These are phyloP conservation scores for Lymantria monacha DNA, from an alignment of 2,888 invertebrate species.

Conservation along the genomic window DNA sequence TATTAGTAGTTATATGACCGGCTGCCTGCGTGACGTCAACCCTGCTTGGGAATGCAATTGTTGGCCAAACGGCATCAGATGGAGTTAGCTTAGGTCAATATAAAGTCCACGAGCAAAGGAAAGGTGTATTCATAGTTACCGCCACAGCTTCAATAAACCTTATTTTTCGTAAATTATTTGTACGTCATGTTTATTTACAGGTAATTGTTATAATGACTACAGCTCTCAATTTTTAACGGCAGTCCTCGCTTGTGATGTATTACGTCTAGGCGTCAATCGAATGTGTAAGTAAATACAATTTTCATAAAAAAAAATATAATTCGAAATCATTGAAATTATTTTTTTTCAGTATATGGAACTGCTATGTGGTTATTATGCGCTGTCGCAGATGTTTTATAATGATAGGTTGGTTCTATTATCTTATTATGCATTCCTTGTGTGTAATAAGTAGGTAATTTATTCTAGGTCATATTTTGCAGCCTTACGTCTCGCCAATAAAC, in stretches of 20 bases:
- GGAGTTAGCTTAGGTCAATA: no score
- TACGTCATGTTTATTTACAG: slow-evolving; percentile 40
- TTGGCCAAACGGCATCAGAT: no score
- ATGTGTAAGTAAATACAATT: slow-evolving; percentile 58
- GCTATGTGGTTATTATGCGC: slow-evolving; percentile 9
- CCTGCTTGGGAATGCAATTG: no score
- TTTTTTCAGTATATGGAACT: slow-evolving; percentile 5
- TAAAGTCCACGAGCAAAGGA: no score
- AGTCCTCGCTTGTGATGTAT: slow-evolving; percentile 66
- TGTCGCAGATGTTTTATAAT: slow-evolving; percentile 9
- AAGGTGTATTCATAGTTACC: no score
- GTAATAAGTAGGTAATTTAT: slow-evolving; percentile 46
- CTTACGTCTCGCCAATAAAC: slow-evolving; percentile 71
- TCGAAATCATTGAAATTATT: background rate
- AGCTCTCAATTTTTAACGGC: slow-evolving; percentile 68
- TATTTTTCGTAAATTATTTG: no score
- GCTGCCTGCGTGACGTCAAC: no score
- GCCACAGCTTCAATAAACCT: no score
- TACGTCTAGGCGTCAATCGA: slow-evolving; percentile 59
- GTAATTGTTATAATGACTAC: slow-evolving; percentile 70
- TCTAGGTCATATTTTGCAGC: slow-evolving; percentile 79
- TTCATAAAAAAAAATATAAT: background rate
- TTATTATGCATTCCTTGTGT: background rate
- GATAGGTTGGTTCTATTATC: slow-evolving; percentile 8
- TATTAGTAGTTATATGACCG: no score